Conservation (phyloP, 2,113 vertebrate genomes). For the Thamnaconus septentrionalis region DNA sequence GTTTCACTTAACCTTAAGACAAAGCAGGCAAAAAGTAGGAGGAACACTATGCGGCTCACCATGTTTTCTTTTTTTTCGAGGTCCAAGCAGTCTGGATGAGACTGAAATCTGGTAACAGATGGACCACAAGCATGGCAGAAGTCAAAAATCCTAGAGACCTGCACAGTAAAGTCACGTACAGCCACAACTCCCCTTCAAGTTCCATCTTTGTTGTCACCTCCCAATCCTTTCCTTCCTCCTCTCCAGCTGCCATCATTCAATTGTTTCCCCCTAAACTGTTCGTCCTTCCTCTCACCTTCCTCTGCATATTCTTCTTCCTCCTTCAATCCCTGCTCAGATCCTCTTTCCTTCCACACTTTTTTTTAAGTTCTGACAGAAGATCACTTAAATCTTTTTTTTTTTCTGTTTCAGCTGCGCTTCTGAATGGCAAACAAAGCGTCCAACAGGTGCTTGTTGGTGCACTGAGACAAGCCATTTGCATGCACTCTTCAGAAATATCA, state of each 20-base stretch:
- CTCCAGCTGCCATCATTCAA: constrained; percentile 14
- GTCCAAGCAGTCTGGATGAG: constrained; percentile 6
- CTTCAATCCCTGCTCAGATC: constrained; percentile 2
- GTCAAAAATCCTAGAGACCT: constrained; percentile 5
- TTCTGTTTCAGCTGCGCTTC: constrained; percentile 25
- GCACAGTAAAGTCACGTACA: constrained; percentile 1
- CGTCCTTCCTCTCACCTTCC: constrained; percentile 39
- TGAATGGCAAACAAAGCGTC: constrained; percentile 12
- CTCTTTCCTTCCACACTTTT: constrained; percentile 12
- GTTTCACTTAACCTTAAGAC: no score
- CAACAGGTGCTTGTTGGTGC: constrained; percentile 32
- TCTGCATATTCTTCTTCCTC: constrained; percentile 16
- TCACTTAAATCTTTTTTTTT: constrained; percentile 7
- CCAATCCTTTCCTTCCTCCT: neutral
- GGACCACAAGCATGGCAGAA: no score
- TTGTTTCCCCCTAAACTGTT: neutral
- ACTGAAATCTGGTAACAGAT: neutral
- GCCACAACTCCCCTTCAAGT: constrained; percentile 1
- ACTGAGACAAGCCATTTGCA: constrained; percentile 6
- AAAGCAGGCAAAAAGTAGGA: no score
- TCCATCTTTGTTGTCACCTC: neutral
- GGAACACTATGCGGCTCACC: no score
- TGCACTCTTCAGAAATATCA: neutral
- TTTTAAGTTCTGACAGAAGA: constrained; percentile 17
- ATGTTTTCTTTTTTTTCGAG: constrained; percentile 11